These are phyloP conservation scores for Melieria crassipennis DNA, from an alignment of 2,888 invertebrate genomes.

Conservation along the genomic window DNA sequence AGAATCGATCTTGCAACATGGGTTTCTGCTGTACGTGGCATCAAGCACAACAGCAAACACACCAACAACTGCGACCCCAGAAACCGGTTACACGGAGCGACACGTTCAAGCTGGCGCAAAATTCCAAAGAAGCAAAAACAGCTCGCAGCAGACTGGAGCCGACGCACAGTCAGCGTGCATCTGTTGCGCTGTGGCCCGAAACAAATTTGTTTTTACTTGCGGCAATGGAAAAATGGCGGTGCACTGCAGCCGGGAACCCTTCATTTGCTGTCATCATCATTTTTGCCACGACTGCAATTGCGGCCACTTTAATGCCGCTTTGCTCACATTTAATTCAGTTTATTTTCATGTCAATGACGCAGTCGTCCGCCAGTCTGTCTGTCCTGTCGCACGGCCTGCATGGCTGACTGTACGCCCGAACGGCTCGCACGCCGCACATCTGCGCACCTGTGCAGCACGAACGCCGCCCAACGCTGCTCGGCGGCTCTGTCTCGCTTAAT, in stretches of 20 bases:
- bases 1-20: slow-evolving; percentile 33
- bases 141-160: not conserved
- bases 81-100: slow-evolving; percentile 10
- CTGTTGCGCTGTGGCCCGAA: slow-evolving; percentile 17
- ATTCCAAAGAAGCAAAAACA: not conserved
- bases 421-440: slow-evolving; percentile 17
- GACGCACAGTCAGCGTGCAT: slow-evolving; percentile 12
- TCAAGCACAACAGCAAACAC: not conserved
- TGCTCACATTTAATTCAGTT: slow-evolving; percentile 28
- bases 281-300: slow-evolving; percentile 23
- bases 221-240: no score
- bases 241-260: slow-evolving; percentile 1
- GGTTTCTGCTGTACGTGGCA: slow-evolving; percentile 14
- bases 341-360: not conserved
- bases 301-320: slow-evolving; percentile 13
- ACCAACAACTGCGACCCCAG: not conserved
- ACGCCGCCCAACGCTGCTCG: slow-evolving; percentile 13
- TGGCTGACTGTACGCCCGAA: no score
- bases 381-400: slow-evolving; percentile 13
- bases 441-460: slow-evolving; percentile 28
- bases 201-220: no score
- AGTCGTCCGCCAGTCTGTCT: slow-evolving; percentile 21
- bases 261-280: slow-evolving; percentile 31
- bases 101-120: not conserved
- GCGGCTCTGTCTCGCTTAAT: slow-evolving; percentile 46